These are phyloP conservation scores for Chloroceryle aenea DNA, from an alignment of 2,113 vertebrate species.

Conservation along the genomic window DNA sequence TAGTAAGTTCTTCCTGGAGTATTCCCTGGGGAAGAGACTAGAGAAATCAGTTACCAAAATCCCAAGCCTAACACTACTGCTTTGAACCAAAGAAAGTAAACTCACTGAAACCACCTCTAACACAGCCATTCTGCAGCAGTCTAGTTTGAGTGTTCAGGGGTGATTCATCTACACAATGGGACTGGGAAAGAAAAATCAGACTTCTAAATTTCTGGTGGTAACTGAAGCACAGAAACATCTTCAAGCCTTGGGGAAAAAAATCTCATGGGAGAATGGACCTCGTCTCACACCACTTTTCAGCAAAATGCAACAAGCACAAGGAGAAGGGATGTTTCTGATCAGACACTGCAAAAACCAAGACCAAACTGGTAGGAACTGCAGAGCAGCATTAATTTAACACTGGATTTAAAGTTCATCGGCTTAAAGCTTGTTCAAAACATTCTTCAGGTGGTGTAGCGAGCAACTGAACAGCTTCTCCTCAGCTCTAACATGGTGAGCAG, in stretches of 20 bases:
- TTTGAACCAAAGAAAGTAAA: background rate
- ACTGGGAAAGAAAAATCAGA: background rate
- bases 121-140: background rate
- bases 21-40: background rate
- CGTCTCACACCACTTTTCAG: background rate
- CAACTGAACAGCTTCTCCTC: background rate
- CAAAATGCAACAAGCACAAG: background rate
- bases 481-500: background rate
- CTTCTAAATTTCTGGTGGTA: background rate
- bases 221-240: background rate
- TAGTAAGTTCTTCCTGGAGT: background rate
- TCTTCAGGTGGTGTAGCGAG: background rate
- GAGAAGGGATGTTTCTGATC: background rate
- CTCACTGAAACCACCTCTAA: background rate
- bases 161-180: background rate
- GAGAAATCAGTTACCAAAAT: background rate
- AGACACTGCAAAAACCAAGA: background rate
- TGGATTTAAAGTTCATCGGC: background rate
- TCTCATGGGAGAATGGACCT: rapidly evolving
- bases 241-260: background rate
- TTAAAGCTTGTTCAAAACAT: background rate
- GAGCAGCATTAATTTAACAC: background rate
- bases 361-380: background rate
- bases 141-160: background rate
- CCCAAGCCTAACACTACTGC: background rate